Evolutionary conservation across 2,113 vertebrate genomes (phyloP).

Genomic region (Acanthisitta chloris): DNA sequence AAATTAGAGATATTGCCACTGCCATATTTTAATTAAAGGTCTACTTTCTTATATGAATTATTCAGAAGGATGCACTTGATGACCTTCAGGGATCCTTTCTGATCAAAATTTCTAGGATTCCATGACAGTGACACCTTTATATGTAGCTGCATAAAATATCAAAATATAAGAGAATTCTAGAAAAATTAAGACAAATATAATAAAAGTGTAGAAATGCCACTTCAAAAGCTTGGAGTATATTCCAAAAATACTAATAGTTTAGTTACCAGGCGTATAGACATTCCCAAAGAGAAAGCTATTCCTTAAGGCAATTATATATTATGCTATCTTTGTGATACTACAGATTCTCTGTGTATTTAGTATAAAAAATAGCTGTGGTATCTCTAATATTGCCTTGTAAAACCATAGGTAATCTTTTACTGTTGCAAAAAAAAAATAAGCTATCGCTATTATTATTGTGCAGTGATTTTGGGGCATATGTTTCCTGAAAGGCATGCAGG

Average conservation of each 20-base stretch:
- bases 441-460: not conserved
- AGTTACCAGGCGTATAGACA: not conserved
- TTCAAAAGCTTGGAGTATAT: not conserved
- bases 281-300: not conserved
- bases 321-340: not conserved
- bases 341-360: not conserved
- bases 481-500: not conserved
- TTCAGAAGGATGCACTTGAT: not conserved
- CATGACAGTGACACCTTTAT: not conserved
- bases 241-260: not conserved
- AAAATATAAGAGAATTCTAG: not conserved
- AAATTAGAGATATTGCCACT: not conserved
- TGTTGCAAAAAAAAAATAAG: not conserved
- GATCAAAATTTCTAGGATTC: not conserved
- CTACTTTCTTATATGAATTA: not conserved
- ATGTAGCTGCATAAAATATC: not conserved
- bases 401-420: not conserved
- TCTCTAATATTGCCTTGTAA: not conserved
- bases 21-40: not conserved
- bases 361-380: not conserved
- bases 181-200: not conserved
- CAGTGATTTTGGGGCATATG: not conserved
- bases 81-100: not conserved
- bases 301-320: not conserved
- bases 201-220: not conserved